Evolutionary conservation across 2,888 invertebrate species (phyloP).

Genomic region (Drepanosiphum platanoidis): DNA sequence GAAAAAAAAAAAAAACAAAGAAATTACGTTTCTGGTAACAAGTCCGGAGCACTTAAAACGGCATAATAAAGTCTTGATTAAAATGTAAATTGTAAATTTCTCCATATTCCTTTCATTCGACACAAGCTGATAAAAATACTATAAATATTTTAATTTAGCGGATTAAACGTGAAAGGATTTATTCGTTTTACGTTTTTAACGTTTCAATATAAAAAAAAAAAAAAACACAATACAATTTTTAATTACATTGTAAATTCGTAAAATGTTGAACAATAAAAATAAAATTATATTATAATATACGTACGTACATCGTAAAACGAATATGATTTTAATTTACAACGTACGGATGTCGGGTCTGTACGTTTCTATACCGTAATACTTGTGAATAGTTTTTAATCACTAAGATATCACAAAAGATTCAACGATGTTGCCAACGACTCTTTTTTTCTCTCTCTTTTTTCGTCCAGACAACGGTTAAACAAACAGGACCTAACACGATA

Average conservation of each 20-base stretch:
- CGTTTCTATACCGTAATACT: background rate
- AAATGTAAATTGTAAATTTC: background rate
- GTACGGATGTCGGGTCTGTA: background rate
- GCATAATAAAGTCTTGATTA: background rate
- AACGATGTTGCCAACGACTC: background rate
- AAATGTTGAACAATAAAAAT: background rate
- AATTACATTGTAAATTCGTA: background rate
- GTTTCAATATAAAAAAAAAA: background rate
- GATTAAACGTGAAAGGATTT: too few species aligned
- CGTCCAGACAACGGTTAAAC: background rate
- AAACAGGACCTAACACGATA: background rate
- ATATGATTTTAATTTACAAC: background rate
- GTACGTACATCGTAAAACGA: too few species aligned
- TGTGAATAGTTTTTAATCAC: background rate
- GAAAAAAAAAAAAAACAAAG: background rate
- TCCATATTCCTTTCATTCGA: background rate
- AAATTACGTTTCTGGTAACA: background rate
- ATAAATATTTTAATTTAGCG: background rate
- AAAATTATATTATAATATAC: background rate
- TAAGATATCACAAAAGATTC: conserved; percentile 19
- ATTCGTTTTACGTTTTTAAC: too few species aligned
- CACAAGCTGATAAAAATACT: background rate
- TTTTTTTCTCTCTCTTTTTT: too few species aligned
- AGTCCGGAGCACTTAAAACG: background rate
- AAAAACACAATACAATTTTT: too few species aligned